Conservation (phyloP, 2,888 invertebrate genomes). For the Cosmia pyralina region DNA sequence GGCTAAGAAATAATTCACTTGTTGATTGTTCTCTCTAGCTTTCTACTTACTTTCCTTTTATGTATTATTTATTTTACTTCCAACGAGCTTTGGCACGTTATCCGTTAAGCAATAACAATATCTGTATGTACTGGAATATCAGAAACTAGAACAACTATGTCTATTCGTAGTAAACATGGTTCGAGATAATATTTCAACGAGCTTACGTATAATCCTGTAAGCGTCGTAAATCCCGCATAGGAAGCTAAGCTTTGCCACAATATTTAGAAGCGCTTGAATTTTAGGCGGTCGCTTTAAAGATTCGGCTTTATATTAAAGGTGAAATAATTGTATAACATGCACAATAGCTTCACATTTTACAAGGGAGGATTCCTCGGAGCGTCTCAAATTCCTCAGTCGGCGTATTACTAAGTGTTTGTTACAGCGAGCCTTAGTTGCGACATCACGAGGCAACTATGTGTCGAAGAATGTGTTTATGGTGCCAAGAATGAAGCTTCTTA, state of each 20-base stretch:
- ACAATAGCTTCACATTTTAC: constrained; percentile 76
- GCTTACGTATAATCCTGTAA: constrained; percentile 79
- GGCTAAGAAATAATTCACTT: constrained; percentile 87
- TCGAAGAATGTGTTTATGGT: constrained; percentile 89
- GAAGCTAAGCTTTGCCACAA: constrained; percentile 79
- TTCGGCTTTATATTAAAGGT: constrained; percentile 79
- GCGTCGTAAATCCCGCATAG: constrained; percentile 81
- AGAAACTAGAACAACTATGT: constrained; percentile 46
- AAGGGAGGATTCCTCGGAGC: constrained; percentile 81
- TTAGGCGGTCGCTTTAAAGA: constrained; percentile 75
- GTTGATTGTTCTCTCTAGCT: constrained; percentile 81
- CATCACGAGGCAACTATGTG: constrained; percentile 87
- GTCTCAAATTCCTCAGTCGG: constrained; percentile 83
- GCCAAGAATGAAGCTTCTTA: constrained; percentile 88
- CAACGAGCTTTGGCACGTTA: constrained; percentile 70
- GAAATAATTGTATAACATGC: constrained; percentile 80
- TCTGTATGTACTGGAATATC: constrained; percentile 41
- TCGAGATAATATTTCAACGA: constrained; percentile 73
- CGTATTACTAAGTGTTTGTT: constrained; percentile 81
- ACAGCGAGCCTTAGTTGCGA: constrained; percentile 83
- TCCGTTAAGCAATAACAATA: constrained; percentile 61
- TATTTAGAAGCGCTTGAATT: constrained; percentile 79
- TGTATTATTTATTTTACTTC: constrained; percentile 78
- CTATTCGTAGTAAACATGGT: constrained; percentile 62
- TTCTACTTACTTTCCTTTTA: constrained; percentile 75